Percentiles rank a stretch among this genome's conserved stretches.
Evolutionary conservation across 2,888 invertebrate species (phyloP).

Genomic region (Ophraella communa): DNA sequence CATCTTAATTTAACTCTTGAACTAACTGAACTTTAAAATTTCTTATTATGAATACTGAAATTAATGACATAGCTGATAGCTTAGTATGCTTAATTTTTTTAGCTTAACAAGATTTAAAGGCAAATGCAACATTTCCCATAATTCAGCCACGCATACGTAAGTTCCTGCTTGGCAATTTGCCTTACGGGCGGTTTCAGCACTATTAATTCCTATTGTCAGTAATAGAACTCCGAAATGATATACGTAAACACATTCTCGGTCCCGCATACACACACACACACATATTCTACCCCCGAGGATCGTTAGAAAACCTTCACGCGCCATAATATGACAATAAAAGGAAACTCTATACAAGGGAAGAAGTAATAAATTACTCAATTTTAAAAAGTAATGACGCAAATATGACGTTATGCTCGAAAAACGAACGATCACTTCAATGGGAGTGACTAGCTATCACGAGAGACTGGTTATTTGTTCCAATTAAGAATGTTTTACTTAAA

Average conservation of each 20-base stretch:
- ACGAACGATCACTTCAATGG: slow-evolving; percentile 4
- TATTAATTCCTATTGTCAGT: slow-evolving; percentile 39
- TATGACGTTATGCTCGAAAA: slow-evolving; percentile 32
- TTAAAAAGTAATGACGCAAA: slow-evolving; percentile 40
- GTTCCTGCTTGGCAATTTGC: slow-evolving; percentile 33
- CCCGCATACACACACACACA: slow-evolving; percentile 20
- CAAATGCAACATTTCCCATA: not conserved
- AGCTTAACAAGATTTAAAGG: not conserved
- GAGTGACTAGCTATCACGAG: not conserved
- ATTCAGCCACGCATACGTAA: not conserved
- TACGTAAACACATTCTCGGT: slow-evolving; percentile 25
- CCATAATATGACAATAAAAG: slow-evolving; percentile 37
- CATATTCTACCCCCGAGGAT: slow-evolving; percentile 30
- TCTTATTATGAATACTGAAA: too few relatives aligned
- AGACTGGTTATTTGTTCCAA: not conserved
- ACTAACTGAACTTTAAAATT: too few relatives aligned
- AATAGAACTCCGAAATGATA: slow-evolving; percentile 36
- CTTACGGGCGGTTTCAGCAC: slow-evolving; percentile 37
- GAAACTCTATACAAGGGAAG: slow-evolving; percentile 24
- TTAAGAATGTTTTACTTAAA: too few relatives aligned
- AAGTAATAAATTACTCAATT: slow-evolving; percentile 40
- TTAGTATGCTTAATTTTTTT: too few relatives aligned
- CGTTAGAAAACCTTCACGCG: slow-evolving; percentile 33
- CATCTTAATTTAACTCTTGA: too few relatives aligned
- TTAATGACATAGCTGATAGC: too few relatives aligned